Evolutionary conservation across 2,888 invertebrate species (phyloP), one percentile per base, ranked within the genome.

Genomic region (Xylota sylvarum): DNA sequence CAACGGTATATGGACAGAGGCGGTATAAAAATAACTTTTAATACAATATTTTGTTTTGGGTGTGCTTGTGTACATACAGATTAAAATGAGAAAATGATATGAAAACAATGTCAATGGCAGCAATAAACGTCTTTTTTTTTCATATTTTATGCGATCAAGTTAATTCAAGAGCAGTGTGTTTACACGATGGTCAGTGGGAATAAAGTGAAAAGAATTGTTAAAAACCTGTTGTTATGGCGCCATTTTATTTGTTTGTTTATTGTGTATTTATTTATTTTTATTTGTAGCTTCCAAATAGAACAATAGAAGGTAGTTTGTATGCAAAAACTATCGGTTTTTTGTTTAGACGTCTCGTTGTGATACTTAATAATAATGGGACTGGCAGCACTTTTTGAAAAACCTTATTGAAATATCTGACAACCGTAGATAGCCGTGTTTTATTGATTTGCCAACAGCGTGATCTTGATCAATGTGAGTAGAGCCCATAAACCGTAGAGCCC

Each of bases 11-110:
- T 30, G 10, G 17, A 23, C 46, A 30, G 17, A 46, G 17, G 46
- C 4, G 12, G 27, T 6, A 64, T 46, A 48, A 64, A 64, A 64
- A 64, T 64, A 64, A 17, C 30, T 46, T 64, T 32, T 14, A 64
- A 40, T 32, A 62, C 7, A 62, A 30, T 30, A 30, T 17, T 46
- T 62, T 46, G 43, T 43, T 37, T 37, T 35, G 58, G 37, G 30
- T 32, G 46, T 46, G 46, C 23, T 30, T 30, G 32, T 30, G 27
- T 17, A 46, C 40, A 9, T 40, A n/a, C 1, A 14, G 12, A 27
- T 12, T 40, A 30, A 46, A 6, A 17, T 9, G 14, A 23, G 7
- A 17, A 32, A 46, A 32, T 17, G 1, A 4, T 46, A 32, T 27
- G 12, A 43, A 62, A 58, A 58, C 58, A 40, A 60, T 46, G 30